These are phyloP conservation scores for Sakesphorus luctuosus DNA, from an alignment of 2,113 vertebrate genomes.

Conservation along the genomic window DNA sequence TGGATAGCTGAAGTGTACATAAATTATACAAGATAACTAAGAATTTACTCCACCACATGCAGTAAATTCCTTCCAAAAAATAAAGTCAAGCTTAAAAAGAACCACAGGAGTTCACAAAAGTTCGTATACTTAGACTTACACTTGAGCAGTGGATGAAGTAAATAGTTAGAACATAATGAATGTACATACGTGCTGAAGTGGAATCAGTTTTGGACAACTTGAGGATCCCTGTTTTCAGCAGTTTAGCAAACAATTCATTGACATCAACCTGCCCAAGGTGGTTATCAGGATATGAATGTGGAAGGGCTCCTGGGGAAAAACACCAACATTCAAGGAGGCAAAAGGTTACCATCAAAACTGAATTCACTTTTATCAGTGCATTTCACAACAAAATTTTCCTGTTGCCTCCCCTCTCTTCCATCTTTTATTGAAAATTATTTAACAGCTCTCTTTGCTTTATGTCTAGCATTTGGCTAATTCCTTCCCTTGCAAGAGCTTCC, in stretches of 20 bases:
- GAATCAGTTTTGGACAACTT: constrained; percentile 82
- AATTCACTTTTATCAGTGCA: background rate
- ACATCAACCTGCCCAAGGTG: constrained; percentile 96
- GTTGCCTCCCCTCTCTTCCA: background rate
- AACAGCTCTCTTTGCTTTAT: background rate
- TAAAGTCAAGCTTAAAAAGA: background rate
- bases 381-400: background rate
- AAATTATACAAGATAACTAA: background rate
- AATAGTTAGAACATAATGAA: background rate
- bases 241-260: constrained; percentile 92
- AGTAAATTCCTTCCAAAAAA: background rate
- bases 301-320: constrained; percentile 59
- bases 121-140: background rate
- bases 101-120: background rate
- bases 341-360: background rate
- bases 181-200: constrained; percentile 70
- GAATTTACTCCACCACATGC: background rate
- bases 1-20: background rate
- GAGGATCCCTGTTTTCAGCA: constrained; percentile 92
- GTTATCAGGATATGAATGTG: constrained; percentile 86
- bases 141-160: background rate
- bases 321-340: background rate
- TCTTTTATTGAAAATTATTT: background rate
- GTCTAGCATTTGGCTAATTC: background rate
- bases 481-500: background rate